Evolutionary conservation across 2,113 vertebrate species (phyloP).

Genomic region (Numenius arquata): DNA sequence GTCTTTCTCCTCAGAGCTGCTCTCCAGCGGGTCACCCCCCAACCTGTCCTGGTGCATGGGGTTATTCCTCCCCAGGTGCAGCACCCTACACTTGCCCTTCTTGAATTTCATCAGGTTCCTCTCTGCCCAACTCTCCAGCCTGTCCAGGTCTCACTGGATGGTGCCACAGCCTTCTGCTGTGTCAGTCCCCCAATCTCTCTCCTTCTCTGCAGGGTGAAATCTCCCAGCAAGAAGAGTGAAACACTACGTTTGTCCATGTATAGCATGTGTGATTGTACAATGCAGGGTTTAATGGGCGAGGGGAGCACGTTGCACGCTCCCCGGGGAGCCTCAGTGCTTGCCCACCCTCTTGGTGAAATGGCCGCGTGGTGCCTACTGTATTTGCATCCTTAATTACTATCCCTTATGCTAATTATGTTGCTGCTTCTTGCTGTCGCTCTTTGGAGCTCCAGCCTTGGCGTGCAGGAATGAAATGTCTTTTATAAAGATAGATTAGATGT

Average conservation of each 20-base stretch:
- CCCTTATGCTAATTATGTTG: background rate
- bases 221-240: background rate
- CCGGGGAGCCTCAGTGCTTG: background rate
- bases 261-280: fast-evolving
- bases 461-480: background rate
- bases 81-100: too few relatives aligned
- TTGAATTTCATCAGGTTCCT: too few relatives aligned
- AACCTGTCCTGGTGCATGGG: too few relatives aligned
- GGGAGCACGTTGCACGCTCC: background rate
- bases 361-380: fast-evolving
- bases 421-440: background rate
- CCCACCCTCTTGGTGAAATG: background rate
- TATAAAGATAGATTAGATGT: background rate
- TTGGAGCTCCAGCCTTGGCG: background rate
- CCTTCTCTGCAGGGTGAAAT: background rate
- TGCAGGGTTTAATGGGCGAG: background rate
- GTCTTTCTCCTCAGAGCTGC: too few relatives aligned
- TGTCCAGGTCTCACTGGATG: too few relatives aligned
- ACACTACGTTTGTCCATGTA: fast-evolving
- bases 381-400: conserved; percentile 2
- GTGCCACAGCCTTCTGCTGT: too few relatives aligned
- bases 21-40: too few relatives aligned
- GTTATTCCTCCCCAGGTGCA: too few relatives aligned
- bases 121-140: too few relatives aligned
- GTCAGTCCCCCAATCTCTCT: background rate